Base-by-base conservation (phyloP, 1,140 invertebrate species). In the Elysia chlorotica region DNA sequence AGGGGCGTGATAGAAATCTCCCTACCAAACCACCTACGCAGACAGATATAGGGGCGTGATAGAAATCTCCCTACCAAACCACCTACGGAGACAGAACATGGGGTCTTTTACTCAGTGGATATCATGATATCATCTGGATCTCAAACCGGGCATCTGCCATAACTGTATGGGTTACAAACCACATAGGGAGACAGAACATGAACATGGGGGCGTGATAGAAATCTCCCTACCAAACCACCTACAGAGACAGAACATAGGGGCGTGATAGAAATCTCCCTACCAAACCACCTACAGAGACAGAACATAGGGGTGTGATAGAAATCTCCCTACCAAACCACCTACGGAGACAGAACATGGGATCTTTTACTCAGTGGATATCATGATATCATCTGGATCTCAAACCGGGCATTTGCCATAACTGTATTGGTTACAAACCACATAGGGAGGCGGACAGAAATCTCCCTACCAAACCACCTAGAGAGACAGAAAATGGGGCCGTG, bases 381-480 rank as follows among this genome's bases (percentile, higher is more conserved):
- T n/a, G n/a, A n/a, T n/a, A n/a, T n/a, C n/a, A n/a, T n/a, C n/a
- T n/a, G n/a, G n/a, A n/a, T n/a, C n/a, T n/a, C n/a, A n/a, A n/a
- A n/a, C n/a, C n/a, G n/a, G n/a, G n/a, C n/a, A n/a, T n/a, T n/a
- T n/a, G n/a, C n/a, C n/a, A n/a, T n/a, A n/a, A n/a, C n/a, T n/a
- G n/a, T n/a, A n/a, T n/a, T n/a, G n/a, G n/a, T n/a, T n/a, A n/a
- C 97, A 99, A 21, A 99, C 96, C 56, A 99, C 96, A 94, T 86
- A 76, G 19, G n/a, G n/a, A n/a, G n/a, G 10, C 10, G n/a, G 41
- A 48, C 41, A 14, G 10, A 48, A 14, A 14, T 48, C 41, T 48
- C n/a, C 10, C n/a, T 48, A 48, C 41, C n/a, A 10, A 48, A n/a
- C 10, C 41, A 48, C n/a, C n/a, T 48, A 14, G 10, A n/a, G n/a